Evolutionary conservation across 2,888 invertebrate species (phyloP).

Genomic region (Drosophila nr. perissopoda): DNA sequence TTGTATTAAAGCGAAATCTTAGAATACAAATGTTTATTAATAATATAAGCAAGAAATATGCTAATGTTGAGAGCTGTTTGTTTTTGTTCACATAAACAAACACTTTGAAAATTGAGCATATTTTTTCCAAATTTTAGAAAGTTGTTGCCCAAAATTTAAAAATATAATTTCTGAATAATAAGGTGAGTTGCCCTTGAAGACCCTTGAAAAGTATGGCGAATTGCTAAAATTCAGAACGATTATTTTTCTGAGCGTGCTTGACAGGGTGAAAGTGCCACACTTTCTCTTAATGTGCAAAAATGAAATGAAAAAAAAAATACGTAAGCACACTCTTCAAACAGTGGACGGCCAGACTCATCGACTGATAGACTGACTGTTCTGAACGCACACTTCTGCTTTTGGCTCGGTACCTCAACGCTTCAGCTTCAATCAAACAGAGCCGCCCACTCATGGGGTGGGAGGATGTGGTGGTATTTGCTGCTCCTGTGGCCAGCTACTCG

Average conservation of each 20-base stretch:
- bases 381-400: conserved; percentile 27
- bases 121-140: neutral
- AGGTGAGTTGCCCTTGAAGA: neutral
- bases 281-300: neutral
- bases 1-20: neutral
- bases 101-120: neutral
- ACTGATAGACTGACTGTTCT: conserved; percentile 36
- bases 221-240: neutral
- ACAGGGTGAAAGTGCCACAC: neutral
- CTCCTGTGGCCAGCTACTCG: neutral
- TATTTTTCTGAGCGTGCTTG: neutral
- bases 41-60: neutral
- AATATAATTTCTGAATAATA: neutral
- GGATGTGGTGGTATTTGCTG: neutral
- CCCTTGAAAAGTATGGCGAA: neutral
- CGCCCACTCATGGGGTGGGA: neutral
- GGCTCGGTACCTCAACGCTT: conserved; percentile 44
- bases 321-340: conserved; percentile 42
- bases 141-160: neutral
- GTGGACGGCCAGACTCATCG: conserved; percentile 29
- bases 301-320: neutral
- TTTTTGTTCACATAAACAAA: neutral
- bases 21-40: neutral
- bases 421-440: conserved; percentile 29
- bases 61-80: neutral